Conservation (phyloP, 2,113 vertebrate species). For the Mandrillus leucophaeus region DNA sequence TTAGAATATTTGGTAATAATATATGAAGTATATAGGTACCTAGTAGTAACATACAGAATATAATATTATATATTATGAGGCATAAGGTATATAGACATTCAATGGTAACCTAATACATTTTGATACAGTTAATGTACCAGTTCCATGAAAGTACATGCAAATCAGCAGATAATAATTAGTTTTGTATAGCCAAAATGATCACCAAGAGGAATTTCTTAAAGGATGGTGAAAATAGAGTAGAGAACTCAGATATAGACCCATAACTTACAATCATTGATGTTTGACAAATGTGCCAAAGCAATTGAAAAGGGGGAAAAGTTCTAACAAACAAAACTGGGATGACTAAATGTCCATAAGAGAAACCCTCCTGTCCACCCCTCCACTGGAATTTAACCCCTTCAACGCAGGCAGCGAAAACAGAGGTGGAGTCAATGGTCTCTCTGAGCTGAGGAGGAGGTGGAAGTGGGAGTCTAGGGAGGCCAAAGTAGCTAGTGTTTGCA, state of each 20-base stretch:
- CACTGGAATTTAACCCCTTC: not conserved
- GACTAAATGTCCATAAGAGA: not conserved
- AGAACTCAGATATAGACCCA: not conserved
- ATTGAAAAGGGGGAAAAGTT: not conserved
- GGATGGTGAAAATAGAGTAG: conserved; percentile 4
- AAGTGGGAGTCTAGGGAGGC: not conserved
- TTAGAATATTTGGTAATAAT: not conserved
- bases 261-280: not conserved
- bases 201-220: not conserved
- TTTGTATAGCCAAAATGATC: not conserved
- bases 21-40: not conserved
- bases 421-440: not conserved
- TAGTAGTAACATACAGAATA: not conserved
- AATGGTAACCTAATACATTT: not conserved
- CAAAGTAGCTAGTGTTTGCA: not conserved
- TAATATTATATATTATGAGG: not conserved
- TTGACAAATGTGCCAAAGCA: not conserved
- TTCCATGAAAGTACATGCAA: not conserved
- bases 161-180: not conserved
- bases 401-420: not conserved
- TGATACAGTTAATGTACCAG: not conserved
- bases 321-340: conserved; percentile 12
- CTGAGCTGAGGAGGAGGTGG: not conserved
- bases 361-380: too few relatives aligned
- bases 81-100: not conserved